These are phyloP conservation scores for Amphipyra tragopoginis DNA, from an alignment of 2,888 invertebrate species.

Conservation along the genomic window DNA sequence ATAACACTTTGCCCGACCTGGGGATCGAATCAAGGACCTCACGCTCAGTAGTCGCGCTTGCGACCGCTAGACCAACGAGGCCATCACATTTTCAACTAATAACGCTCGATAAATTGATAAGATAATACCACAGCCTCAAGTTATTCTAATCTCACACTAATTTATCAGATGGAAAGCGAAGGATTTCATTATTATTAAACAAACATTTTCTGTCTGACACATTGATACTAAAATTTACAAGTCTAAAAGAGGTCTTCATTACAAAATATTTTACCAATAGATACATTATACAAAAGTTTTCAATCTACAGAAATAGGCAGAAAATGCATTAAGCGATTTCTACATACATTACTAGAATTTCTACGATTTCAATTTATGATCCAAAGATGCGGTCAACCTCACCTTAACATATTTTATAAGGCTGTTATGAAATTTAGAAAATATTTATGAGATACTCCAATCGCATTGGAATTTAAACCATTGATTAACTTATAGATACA, in stretches of 20 bases:
- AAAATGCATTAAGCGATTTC: slow-evolving; percentile 18
- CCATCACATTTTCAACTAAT: no score
- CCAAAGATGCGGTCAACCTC: not conserved
- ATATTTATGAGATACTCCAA: no score
- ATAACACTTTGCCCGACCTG: no score
- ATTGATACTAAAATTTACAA: not conserved
- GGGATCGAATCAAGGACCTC: no score
- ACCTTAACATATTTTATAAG: slow-evolving; percentile 15
- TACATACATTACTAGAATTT: slow-evolving; percentile 11
- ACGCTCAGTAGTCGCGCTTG: no score
- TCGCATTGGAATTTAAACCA: no score
- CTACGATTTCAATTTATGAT: slow-evolving; percentile 4
- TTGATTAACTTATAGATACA: no score
- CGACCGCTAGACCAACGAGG: no score
- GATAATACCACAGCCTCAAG: not conserved
- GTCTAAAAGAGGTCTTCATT: not conserved
- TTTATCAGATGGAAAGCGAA: slow-evolving; percentile 1
- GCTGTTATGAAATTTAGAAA: not conserved
- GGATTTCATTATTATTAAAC: not conserved
- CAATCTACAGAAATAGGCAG: not conserved
- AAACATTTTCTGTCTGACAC: not conserved
- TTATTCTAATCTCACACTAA: not conserved
- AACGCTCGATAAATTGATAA: no score
- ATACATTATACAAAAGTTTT: not conserved
- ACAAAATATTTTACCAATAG: no score